Conservation (phyloP, 2,888 invertebrate species). For the Watsonalla cultraria region DNA sequence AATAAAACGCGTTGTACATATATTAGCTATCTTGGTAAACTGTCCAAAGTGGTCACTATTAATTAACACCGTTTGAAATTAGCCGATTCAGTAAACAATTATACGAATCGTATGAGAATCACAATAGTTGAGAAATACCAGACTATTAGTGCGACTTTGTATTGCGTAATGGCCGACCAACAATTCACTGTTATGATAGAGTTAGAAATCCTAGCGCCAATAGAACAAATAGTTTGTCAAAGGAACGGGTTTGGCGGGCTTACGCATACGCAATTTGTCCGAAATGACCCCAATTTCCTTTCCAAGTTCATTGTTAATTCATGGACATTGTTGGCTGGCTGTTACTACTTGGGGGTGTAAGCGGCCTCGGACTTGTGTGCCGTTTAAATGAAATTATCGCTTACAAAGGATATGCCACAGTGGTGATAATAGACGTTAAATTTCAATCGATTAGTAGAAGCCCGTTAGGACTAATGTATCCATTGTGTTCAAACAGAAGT, state of each 20-base stretch:
- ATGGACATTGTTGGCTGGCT: conserved; percentile 49
- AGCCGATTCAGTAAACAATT: neutral
- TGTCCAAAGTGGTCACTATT: no score
- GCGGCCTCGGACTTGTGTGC: conserved; percentile 29
- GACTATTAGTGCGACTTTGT: neutral
- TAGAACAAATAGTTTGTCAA: conserved; percentile 35
- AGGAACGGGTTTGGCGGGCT: conserved; percentile 24
- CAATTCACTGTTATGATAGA: conserved; percentile 32
- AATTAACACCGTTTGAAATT: neutral
- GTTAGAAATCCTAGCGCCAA: conserved; percentile 24
- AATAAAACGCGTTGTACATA: no score
- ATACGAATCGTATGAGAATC: neutral
- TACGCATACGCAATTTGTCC: conserved; percentile 44
- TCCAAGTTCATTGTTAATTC: conserved; percentile 59
- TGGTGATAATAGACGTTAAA: conserved; percentile 6
- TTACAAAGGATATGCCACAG: conserved; percentile 8
- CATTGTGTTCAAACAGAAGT: no score
- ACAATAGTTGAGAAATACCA: neutral
- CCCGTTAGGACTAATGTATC: no score
- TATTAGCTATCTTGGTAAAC: no score
- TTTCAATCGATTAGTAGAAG: neutral
- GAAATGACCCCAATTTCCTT: conserved; percentile 42
- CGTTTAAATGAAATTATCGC: conserved; percentile 35
- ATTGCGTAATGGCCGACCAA: conserved; percentile 10
- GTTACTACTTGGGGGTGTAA: conserved; percentile 43